Base-by-base conservation (phyloP, 2,797 vertebrate species). In the Lepus townsendii region DNA sequence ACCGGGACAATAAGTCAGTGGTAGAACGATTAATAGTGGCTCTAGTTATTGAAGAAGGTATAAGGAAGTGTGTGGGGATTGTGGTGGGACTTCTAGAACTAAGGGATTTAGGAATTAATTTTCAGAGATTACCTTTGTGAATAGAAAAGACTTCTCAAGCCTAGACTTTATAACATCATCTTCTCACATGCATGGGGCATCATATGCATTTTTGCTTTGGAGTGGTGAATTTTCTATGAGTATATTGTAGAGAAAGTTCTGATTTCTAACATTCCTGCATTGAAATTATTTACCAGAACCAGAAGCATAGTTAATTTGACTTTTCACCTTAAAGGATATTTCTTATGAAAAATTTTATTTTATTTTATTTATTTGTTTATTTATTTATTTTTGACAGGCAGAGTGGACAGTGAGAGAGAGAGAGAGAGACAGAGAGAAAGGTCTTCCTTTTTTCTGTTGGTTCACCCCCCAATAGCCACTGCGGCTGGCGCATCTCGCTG, bases 271-370 rank as follows among this genome's bases (percentile, higher is more conserved):
- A 3, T 22, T 90, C 47, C 26, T 65, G 7, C 65, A 52, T 19
- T 88, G 19, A 42, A n/a, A 68, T 78, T 75, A 30, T 38, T 77
- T 89, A 22, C 50, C 16, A 62, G 32, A 83, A 52, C 19, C 47
- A 87, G 35, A 95, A 63, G 11, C 26, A 66, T 86, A 30, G 8
- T 57, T 47, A 96, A 93, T 83, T 84, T 83, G 60, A 88, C 68
- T 82, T 83, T 84, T n/a, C 32, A 47, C 57, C 57, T 47, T 80
- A 76, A 88, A 42, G 16, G 75, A 35, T 17, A 73, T 80, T 91
- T 95, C 42, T 47, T 47, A 47, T 47, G 42, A 47, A 47, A 47
- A 47, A 9, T 42, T 42, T 42, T 42, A 42, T 42, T 42, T 42
- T 42, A 42, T 42, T 42, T 42, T 42, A 42, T 42, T 42, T 42